Percentiles rank a stretch among this genome's conserved stretches.
These are phyloP conservation scores for Syrista parreyssii DNA, from an alignment of 2,888 invertebrate species.

Conservation along the genomic window DNA sequence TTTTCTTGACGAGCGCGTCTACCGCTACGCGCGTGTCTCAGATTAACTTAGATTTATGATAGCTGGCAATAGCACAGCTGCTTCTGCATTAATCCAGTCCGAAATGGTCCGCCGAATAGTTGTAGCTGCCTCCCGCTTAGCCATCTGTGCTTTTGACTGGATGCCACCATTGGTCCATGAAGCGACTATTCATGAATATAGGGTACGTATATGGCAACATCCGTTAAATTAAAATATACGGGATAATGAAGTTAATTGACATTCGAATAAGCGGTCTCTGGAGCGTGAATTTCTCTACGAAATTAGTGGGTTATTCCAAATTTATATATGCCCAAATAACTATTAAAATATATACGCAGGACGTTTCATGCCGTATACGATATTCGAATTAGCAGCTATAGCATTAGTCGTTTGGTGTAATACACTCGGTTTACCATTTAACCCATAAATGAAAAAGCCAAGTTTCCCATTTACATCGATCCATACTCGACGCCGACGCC, in stretches of 20 bases:
- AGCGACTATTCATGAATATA: background rate
- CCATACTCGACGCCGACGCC: no score
- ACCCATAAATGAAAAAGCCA: no score
- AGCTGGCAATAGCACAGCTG: slow-evolving; percentile 46
- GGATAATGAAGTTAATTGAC: slow-evolving; percentile 34
- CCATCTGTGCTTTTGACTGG: slow-evolving; percentile 41
- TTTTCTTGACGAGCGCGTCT: slow-evolving; percentile 36
- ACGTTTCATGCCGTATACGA: no score
- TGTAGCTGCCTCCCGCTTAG: slow-evolving; percentile 25
- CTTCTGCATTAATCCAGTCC: slow-evolving; percentile 54
- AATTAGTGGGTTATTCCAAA: no score
- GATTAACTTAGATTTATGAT: slow-evolving; percentile 58
- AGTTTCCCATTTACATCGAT: no score
- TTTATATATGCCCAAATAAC: no score
- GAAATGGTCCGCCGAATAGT: slow-evolving; percentile 45
- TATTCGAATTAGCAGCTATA: no score
- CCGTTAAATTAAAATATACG: slow-evolving; percentile 27
- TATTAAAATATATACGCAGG: no score
- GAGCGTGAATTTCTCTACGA: slow-evolving; percentile 16
- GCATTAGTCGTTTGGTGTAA: no score
- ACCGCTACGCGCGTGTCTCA: slow-evolving; percentile 36
- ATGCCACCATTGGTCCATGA: slow-evolving; percentile 28
- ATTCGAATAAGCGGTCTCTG: slow-evolving; percentile 20
- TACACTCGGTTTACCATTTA: no score
- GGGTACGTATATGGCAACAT: background rate